Percentiles rank a stretch among this genome's conserved stretches.
Conservation (phyloP, 1,140 invertebrate species). For the Drosophila neocordata region DNA sequence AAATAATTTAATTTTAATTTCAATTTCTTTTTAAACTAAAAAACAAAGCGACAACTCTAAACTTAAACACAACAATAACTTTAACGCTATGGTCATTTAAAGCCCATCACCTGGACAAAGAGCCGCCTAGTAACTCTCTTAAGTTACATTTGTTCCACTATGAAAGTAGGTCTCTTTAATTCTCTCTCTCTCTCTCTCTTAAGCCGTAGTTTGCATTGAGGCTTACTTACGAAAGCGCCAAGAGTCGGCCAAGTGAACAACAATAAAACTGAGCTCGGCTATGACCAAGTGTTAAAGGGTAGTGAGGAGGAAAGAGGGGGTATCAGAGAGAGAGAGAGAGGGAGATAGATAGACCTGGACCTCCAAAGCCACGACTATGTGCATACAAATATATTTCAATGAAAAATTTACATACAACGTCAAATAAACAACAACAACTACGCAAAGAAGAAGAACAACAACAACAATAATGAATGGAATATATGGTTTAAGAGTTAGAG, state of each 20-base stretch:
- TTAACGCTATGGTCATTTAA: conserved; percentile 19
- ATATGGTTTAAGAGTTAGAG: too few species aligned
- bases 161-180: background rate
- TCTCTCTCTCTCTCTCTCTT: conserved; percentile 25
- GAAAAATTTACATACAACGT: conserved; percentile 67
- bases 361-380: conserved; percentile 49
- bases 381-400: conserved; percentile 51
- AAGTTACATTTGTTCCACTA: conserved; percentile 39
- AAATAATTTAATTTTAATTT: too few species aligned
- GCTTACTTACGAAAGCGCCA: conserved; percentile 69
- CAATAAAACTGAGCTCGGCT: conserved; percentile 37
- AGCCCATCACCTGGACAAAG: conserved; percentile 16
- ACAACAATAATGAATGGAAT: conserved; percentile 38
- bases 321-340: background rate
- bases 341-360: conserved; percentile 60
- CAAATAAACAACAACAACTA: conserved; percentile 37
- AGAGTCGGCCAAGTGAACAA: conserved; percentile 55
- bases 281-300: background rate
- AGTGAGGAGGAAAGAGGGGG: background rate
- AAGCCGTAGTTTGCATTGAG: conserved; percentile 54
- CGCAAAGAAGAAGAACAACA: too few species aligned
- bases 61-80: conserved; percentile 14
- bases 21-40: too few species aligned
- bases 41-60: conserved; percentile 21
- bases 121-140: conserved; percentile 40